Conservation (phyloP, 2,113 vertebrate species). For the Vidua macroura region DNA sequence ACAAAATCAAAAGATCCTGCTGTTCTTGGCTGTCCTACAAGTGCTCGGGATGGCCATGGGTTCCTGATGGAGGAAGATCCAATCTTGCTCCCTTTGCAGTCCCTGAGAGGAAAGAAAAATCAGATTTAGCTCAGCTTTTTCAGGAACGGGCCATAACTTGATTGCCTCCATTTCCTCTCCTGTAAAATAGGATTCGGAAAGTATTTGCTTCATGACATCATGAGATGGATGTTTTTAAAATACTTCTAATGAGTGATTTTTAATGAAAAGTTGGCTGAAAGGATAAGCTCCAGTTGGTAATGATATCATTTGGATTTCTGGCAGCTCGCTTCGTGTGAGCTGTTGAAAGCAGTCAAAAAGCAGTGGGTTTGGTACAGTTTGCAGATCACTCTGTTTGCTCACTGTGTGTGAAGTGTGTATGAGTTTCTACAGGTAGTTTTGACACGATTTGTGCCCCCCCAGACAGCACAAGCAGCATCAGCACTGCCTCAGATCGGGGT, state of each 20-base stretch:
- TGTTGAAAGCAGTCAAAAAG: not conserved
- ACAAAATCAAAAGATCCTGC: not conserved
- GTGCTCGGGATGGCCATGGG: not conserved
- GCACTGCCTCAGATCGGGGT: fast-evolving
- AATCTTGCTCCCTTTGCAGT: not conserved
- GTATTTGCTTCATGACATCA: conserved; percentile 17
- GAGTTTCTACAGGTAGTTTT: not conserved
- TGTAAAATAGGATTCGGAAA: conserved; percentile 30
- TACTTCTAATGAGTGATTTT: not conserved
- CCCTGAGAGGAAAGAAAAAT: conserved; percentile 34
- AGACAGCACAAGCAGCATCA: not conserved
- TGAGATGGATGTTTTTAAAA: conserved; percentile 4
- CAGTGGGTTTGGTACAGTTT: fast-evolving
- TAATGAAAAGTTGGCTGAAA: conserved; percentile 42
- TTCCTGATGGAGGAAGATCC: not conserved
- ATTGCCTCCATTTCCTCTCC: conserved; percentile 46
- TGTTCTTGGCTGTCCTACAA: conserved; percentile 29
- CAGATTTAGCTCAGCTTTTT: conserved; percentile 36
- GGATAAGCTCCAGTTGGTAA: not conserved
- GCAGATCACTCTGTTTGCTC: not conserved
- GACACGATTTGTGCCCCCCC: fast-evolving
- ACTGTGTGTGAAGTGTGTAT: fast-evolving
- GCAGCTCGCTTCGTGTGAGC: not conserved
- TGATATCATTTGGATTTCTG: conserved; percentile 5
- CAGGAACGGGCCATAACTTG: not conserved